Conservation (phyloP, 2,113 vertebrate species). For the Pseudolaguvia tuberculata region DNA sequence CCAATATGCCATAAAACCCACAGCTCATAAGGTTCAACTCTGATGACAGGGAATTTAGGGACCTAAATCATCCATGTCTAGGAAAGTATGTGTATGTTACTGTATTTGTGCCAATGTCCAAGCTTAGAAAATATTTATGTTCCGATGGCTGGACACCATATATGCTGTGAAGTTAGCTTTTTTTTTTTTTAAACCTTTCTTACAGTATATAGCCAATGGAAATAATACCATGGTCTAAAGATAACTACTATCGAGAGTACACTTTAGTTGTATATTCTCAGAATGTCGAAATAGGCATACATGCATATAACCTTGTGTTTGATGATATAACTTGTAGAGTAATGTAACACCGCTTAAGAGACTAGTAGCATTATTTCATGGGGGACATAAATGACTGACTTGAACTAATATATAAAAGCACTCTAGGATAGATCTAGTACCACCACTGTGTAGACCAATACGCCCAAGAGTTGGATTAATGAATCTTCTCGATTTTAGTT, state of each 20-base stretch:
- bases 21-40: conserved; percentile 54
- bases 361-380: conserved; percentile 48
- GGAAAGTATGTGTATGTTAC: conserved; percentile 6
- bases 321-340: conserved; percentile 55
- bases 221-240: conserved; percentile 46
- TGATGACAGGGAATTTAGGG: conserved; percentile 39
- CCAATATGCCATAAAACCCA: conserved; percentile 62
- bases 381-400: conserved; percentile 31
- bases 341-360: conserved; percentile 50
- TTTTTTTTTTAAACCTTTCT: conserved; percentile 31
- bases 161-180: conserved; percentile 30
- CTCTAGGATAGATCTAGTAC: conserved; percentile 23
- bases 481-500: conserved; percentile 9
- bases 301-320: conserved; percentile 59
- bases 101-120: conserved; percentile 15
- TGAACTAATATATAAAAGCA: conserved; percentile 31
- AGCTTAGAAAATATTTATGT: conserved; percentile 8
- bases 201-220: conserved; percentile 43
- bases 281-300: too few relatives aligned
- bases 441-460: conserved; percentile 18
- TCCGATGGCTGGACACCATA: conserved; percentile 22
- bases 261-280: conserved; percentile 61
- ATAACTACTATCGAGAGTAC: conserved; percentile 49
- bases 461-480: conserved; percentile 8
- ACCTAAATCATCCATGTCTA: conserved; percentile 15